phyloP scores from a whole-genome alignment of 2,797 vertebrate species.

The Trichosurus vulpecula region DNA sequence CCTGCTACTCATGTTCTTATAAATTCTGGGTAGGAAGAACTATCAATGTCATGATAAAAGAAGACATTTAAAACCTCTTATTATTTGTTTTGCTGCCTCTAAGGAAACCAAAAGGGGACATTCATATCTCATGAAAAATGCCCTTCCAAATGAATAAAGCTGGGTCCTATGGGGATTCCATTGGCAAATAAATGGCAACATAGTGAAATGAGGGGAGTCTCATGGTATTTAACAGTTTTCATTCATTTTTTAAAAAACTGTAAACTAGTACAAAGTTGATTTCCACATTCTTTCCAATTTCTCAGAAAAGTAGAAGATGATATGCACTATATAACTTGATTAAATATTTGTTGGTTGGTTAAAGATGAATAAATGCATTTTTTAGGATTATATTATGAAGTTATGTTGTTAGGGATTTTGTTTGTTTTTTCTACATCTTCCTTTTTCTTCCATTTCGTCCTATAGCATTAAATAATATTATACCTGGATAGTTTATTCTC shows the following conservation, averaged over 20 bases:
- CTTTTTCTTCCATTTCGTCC: neutral
- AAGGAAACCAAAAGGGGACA: slow-evolving; percentile 10
- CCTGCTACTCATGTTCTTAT: slow-evolving; percentile 23
- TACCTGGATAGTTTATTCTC: neutral
- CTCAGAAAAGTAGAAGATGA: neutral
- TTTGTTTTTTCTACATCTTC: neutral
- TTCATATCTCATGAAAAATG: neutral
- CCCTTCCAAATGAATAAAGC: neutral
- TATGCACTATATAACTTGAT: neutral
- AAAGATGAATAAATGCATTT: neutral
- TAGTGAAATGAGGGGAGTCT: neutral
- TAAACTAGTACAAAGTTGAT: neutral
- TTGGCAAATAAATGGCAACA: neutral
- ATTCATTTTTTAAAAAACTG: neutral
- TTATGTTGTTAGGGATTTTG: neutral
- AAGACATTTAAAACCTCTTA: slow-evolving; percentile 19
- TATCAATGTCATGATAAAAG: slow-evolving; percentile 9
- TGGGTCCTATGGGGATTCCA: neutral
- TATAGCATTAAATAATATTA: neutral
- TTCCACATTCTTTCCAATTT: neutral
- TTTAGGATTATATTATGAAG: neutral
- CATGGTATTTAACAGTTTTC: neutral
- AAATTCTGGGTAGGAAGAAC: slow-evolving; percentile 34
- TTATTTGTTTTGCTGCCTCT: neutral
- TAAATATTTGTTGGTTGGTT: neutral